Evolutionary conservation across 2,888 invertebrate species (phyloP).

Genomic region (Selenia dentaria): DNA sequence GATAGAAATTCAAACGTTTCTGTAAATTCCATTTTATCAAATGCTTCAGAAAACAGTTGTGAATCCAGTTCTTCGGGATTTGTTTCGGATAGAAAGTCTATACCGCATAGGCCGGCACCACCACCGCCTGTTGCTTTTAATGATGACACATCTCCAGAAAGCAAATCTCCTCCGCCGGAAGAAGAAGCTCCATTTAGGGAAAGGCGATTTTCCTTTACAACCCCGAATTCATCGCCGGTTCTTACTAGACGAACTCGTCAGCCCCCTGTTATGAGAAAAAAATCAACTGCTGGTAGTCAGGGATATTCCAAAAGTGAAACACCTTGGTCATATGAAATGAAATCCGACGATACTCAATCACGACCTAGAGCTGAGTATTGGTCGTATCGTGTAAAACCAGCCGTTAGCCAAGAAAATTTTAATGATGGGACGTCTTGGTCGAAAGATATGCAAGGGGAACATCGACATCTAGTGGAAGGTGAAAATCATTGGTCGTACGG

Average conservation of each 20-base stretch:
- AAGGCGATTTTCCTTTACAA: slow-evolving; percentile 63
- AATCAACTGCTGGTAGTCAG: slow-evolving; percentile 63
- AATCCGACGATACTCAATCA: slow-evolving; percentile 3
- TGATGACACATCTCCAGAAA: slow-evolving; percentile 58
- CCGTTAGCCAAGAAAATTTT: slow-evolving; percentile 8
- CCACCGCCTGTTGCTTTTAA: slow-evolving; percentile 72
- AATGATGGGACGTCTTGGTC: slow-evolving; percentile 3
- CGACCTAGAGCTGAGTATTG: slow-evolving; percentile 18
- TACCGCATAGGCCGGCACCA: slow-evolving; percentile 75
- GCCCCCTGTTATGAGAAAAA: slow-evolving; percentile 74
- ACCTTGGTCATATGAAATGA: slow-evolving; percentile 70
- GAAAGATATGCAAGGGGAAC: slow-evolving; percentile 6
- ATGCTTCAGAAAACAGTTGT: slow-evolving; percentile 73
- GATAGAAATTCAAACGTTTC: slow-evolving; percentile 77
- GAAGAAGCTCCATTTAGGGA: slow-evolving; percentile 50
- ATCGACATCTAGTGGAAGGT: slow-evolving; percentile 34
- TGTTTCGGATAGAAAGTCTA: slow-evolving; percentile 72
- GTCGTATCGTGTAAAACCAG: slow-evolving; percentile 12
- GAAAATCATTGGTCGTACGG: slow-evolving; percentile 80
- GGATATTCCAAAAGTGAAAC: slow-evolving; percentile 59
- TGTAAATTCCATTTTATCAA: slow-evolving; percentile 78
- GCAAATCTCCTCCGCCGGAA: slow-evolving; percentile 54
- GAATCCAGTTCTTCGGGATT: slow-evolving; percentile 81
- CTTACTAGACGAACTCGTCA: slow-evolving; percentile 66
- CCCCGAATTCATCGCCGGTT: slow-evolving; percentile 68